Base-by-base conservation (phyloP, 2,888 invertebrate genomes). In the Idaea biselata region DNA sequence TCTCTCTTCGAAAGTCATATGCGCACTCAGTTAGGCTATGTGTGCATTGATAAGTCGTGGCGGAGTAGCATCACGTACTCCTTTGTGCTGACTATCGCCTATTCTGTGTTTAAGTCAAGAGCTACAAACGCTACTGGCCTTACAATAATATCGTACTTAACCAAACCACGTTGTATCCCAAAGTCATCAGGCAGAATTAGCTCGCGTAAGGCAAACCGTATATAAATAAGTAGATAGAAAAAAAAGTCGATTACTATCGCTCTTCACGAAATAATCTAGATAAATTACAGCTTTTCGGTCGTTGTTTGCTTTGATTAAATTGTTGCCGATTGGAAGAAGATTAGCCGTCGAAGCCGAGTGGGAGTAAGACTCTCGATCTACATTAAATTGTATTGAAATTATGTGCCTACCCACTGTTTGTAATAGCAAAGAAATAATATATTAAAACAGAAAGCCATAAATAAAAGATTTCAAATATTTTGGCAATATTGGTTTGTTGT, bases 291-390 rank as follows among this genome's bases (percentile, higher is more conserved):
- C 75, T 76, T 77, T 55, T 61, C 81, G 78, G 81, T 84, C 87
- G 87, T 89, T 92, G 91, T 91, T 92, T 91, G 88, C 89, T 91
- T 89, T 92, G 92, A 92, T 92, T 92, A 92, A 92, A 91, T 90
- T 91, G 91, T 91, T 91, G 88, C 89, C 87, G 88, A 91, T 90
- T 88, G 88, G 83, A 80, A 84, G 86, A 86, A 91, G 91, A 92
- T 92, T 91, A 91, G 90, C 89, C 76, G 82, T 86, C 88, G 90
- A 89, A 91, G 91, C 90, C 88, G 91, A 87, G 87, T 88, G 80
- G 82, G 82, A 81, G 83, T 83, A 86, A 44, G 44, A 44, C 14
- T 86, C 88, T 81, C 83, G 82, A 89, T 91, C 90, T 44, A 44
- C 44, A 44, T 44, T 44, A 44, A 44, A 0, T 44, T 44, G 44